Conservation (phyloP, 2,797 vertebrate genomes). For the Trachops cirrhosus region DNA sequence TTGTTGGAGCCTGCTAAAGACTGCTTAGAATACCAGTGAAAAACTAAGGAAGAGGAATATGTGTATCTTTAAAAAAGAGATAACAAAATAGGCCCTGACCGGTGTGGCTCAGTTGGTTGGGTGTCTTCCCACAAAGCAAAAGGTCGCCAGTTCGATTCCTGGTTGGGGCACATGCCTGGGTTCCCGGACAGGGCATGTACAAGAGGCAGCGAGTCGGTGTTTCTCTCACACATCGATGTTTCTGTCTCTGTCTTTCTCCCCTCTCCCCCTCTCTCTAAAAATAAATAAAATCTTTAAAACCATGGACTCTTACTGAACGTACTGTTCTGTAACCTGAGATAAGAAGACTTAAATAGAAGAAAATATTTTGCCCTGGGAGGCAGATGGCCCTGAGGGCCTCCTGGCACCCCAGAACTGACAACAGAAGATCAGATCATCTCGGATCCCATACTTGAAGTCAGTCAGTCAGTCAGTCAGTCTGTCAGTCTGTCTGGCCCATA, state of each 20-base stretch:
- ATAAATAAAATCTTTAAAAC: not conserved
- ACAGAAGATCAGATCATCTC: not conserved
- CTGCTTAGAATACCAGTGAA: not conserved
- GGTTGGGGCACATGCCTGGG: too few relatives aligned
- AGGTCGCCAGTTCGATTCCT: not conserved
- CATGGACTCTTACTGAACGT: not conserved
- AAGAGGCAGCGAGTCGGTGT: not conserved
- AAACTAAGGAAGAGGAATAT: not conserved
- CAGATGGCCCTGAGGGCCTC: not conserved
- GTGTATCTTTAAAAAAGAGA: not conserved
- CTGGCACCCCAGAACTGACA: not conserved
- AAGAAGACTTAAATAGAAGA: constrained; percentile 16
- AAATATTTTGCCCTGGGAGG: not conserved
- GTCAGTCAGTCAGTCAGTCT: not conserved
- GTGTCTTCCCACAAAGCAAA: not conserved
- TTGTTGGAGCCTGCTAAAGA: not conserved
- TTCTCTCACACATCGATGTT: not conserved
- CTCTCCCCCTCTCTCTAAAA: not conserved
- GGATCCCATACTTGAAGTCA: not conserved
- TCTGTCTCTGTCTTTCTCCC: not conserved
- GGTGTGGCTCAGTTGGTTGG: not conserved
- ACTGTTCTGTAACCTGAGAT: constrained; percentile 37
- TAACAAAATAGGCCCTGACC: not conserved
- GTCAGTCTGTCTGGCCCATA: not conserved
- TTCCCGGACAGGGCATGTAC: not conserved